Evolutionary conservation across 2,888 invertebrate species (phyloP).

Genomic region (Cheilosia vulpina): DNA sequence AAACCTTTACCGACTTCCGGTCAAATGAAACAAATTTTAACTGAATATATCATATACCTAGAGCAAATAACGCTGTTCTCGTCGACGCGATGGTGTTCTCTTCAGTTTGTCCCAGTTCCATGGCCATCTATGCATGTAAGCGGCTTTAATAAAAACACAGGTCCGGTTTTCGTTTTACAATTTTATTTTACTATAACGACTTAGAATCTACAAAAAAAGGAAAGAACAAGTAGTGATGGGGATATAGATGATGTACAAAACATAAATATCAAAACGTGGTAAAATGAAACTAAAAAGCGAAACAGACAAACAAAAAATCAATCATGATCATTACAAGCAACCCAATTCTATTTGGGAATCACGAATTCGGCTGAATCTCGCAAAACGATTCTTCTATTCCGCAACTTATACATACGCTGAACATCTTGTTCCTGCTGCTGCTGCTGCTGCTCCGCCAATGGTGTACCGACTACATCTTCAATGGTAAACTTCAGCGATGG

Average conservation of each 20-base stretch:
- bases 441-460: not conserved
- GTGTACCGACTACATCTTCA: conserved; percentile 76
- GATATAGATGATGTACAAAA: not conserved
- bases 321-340: not conserved
- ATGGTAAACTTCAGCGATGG: conserved; percentile 79
- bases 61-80: no score
- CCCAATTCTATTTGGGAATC: conserved; percentile 72
- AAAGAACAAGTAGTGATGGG: not conserved
- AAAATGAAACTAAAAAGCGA: conserved; percentile 1
- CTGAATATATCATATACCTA: no score
- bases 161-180: not conserved
- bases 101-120: no score
- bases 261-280: not conserved
- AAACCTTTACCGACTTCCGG: no score
- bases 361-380: conserved; percentile 77
- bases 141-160: not conserved
- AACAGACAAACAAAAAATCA: not conserved
- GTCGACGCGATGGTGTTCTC: no score
- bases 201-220: not conserved
- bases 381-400: conserved; percentile 76
- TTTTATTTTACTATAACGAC: not conserved
- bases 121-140: not conserved
- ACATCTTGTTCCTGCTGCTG: conserved; percentile 19
- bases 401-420: conserved; percentile 76
- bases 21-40: no score